Conservation (phyloP, 2,888 invertebrate genomes). For the Lepidochitona cinerea region DNA sequence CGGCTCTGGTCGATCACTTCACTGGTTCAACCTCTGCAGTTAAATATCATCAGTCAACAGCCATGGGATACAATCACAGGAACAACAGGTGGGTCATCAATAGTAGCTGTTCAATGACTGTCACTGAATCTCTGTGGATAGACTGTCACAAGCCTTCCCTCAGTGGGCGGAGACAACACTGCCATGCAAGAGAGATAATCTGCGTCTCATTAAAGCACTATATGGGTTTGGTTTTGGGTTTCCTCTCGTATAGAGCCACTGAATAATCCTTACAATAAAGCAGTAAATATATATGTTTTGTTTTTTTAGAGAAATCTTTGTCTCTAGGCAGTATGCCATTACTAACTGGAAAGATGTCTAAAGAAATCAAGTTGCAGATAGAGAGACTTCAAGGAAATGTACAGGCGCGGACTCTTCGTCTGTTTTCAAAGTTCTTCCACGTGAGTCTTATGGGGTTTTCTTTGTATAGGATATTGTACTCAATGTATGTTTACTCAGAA, state of each 20-base stretch:
- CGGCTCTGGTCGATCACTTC: constrained; percentile 70
- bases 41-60: constrained; percentile 64
- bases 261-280: neutral
- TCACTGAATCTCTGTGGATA: no score
- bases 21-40: constrained; percentile 66
- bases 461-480: no score
- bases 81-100: constrained; percentile 42
- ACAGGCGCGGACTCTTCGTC: constrained; percentile 33
- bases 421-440: constrained; percentile 63
- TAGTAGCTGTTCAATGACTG: no score
- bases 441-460: no score
- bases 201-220: no score
- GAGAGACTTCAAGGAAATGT: constrained; percentile 38
- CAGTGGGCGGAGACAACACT: no score
- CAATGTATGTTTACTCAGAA: no score
- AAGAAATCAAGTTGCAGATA: constrained; percentile 46
- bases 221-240: no score
- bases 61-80: constrained; percentile 58
- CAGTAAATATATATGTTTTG: neutral
- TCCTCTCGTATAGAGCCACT: no score
- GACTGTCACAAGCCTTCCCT: no score
- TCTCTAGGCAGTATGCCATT: constrained; percentile 42
- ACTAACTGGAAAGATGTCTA: constrained; percentile 56
- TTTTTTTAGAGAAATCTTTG: constrained; percentile 52
- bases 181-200: no score